Conservation (phyloP, 2,797 vertebrate species). For the Neosalanx taihuensis region DNA sequence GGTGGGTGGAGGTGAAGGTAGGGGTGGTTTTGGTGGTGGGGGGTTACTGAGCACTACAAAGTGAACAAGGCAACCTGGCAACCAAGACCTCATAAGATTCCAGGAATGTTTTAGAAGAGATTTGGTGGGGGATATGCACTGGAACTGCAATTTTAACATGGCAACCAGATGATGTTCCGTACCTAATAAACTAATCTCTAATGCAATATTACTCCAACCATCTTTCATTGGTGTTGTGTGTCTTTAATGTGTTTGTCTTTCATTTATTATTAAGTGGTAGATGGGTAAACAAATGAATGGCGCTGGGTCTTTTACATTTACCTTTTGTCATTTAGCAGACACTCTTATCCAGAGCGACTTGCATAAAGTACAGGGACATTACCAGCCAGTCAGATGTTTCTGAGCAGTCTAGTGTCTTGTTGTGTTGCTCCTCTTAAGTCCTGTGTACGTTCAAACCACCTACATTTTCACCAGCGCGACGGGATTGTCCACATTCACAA, state of each 20-base stretch:
- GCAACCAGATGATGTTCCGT: conserved; percentile 13
- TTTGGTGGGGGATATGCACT: not conserved
- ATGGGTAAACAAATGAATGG: conserved; percentile 25
- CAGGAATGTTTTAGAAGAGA: not conserved
- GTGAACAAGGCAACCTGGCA: not conserved
- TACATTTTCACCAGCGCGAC: too few species aligned
- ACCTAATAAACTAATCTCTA: conserved; percentile 13
- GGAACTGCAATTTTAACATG: not conserved
- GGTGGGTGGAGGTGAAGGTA: not conserved
- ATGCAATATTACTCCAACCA: not conserved
- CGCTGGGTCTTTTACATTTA: not conserved
- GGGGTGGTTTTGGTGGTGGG: too few species aligned
- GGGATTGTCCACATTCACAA: not conserved
- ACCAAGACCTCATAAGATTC: too few species aligned
- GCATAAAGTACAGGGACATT: too few species aligned
- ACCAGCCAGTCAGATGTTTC: too few species aligned
- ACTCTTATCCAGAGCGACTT: too few species aligned
- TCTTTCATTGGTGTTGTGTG: too few species aligned
- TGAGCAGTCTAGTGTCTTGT: not conserved
- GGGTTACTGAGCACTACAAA: not conserved
- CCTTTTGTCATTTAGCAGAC: too few species aligned
- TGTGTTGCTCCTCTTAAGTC: not conserved
- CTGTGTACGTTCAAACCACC: too few species aligned
- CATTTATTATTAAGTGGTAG: conserved; percentile 36
- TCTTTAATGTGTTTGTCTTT: not conserved